These are phyloP conservation scores for Ormyrus rosae DNA, from an alignment of 2,888 invertebrate species.

Conservation along the genomic window DNA sequence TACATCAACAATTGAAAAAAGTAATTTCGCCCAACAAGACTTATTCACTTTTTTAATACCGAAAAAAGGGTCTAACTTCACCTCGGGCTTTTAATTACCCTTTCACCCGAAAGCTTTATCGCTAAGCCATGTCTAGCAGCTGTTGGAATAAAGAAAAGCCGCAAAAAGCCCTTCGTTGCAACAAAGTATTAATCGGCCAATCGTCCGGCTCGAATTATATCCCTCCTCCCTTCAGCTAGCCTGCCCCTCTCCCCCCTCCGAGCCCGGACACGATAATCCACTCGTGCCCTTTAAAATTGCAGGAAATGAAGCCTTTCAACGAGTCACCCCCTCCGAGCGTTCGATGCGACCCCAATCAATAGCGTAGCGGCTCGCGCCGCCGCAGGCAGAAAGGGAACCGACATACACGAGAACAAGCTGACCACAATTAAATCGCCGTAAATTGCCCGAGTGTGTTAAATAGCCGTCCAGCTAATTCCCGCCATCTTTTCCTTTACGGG, in stretches of 20 bases:
- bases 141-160: not conserved
- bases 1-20: no score
- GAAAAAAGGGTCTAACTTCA: no score
- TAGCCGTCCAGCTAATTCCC: slow-evolving; percentile 25
- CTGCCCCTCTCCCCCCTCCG: not conserved
- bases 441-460: slow-evolving; percentile 45
- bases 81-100: no score
- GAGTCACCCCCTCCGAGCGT: slow-evolving; percentile 24
- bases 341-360: slow-evolving; percentile 25
- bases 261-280: slow-evolving; percentile 52
- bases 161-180: not conserved
- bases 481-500: slow-evolving; percentile 42
- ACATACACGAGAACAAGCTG: slow-evolving; percentile 24
- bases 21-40: no score
- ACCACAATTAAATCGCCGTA: slow-evolving; percentile 55
- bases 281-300: slow-evolving; percentile 56
- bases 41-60: no score
- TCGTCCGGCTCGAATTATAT: slow-evolving; percentile 21
- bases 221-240: not conserved
- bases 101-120: no score
- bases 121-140: no score
- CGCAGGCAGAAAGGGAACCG: slow-evolving; percentile 21
- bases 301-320: slow-evolving; percentile 57
- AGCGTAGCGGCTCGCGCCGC: not conserved
- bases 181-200: slow-evolving; percentile 38